Conservation (phyloP, 2,888 invertebrate species). For the Lepidochitona cinerea region DNA sequence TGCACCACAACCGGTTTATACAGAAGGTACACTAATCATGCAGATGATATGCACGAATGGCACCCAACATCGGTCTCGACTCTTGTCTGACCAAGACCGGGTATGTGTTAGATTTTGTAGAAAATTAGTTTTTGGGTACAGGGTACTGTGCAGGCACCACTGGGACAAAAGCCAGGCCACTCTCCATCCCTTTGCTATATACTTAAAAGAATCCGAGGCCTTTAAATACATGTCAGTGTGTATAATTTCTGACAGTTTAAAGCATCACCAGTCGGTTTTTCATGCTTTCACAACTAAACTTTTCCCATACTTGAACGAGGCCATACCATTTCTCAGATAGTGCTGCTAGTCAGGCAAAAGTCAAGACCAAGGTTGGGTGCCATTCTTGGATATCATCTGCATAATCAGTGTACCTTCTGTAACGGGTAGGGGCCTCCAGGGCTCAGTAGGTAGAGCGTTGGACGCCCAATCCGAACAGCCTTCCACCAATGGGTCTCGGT, state of each 20-base stretch:
- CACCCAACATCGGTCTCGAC: too few relatives aligned
- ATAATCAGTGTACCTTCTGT: too few relatives aligned
- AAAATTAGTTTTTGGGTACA: not conserved
- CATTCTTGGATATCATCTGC: too few relatives aligned
- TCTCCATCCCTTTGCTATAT: not conserved
- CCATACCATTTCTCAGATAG: not conserved
- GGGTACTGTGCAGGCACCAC: not conserved
- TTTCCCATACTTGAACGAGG: not conserved
- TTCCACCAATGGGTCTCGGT: too few relatives aligned
- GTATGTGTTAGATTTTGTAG: not conserved
- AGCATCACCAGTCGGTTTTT: not conserved
- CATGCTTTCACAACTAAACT: not conserved
- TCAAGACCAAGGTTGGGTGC: too few relatives aligned
- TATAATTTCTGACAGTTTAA: not conserved
- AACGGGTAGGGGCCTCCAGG: too few relatives aligned
- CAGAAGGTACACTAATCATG: too few relatives aligned
- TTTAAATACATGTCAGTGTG: not conserved
- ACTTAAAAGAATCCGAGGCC: not conserved
- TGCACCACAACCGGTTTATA: too few relatives aligned
- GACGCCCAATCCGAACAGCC: too few relatives aligned
- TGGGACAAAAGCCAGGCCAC: constrained; percentile 6
- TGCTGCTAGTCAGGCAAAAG: not conserved
- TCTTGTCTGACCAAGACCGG: too few relatives aligned
- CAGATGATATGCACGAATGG: too few relatives aligned
- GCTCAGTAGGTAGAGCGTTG: too few relatives aligned